Conservation (phyloP, 1,140 invertebrate species). For the Calephelis nemesis region DNA sequence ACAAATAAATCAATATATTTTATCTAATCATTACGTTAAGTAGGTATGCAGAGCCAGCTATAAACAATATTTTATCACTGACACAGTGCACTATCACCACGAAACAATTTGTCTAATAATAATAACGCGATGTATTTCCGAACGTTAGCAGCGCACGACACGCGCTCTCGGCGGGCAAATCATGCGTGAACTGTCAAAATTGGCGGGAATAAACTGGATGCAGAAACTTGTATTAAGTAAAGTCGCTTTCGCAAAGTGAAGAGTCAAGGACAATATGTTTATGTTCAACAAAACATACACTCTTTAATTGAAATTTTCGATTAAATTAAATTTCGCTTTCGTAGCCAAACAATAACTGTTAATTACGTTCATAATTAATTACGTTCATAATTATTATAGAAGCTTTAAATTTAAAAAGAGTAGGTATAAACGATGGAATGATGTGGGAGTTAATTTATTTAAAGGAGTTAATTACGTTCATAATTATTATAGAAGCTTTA, state of each 20-base stretch:
- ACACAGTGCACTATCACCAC: constrained; percentile 43
- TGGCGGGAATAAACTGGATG: constrained; percentile 38
- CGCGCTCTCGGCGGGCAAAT: constrained; percentile 32
- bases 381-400: no score
- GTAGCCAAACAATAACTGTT: no score
- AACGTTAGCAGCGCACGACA: constrained; percentile 24
- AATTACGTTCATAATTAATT: no score
- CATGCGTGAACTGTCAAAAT: constrained; percentile 50
- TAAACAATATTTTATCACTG: constrained; percentile 53
- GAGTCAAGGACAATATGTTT: neutral
- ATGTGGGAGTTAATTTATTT: no score
- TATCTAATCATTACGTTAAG: constrained; percentile 44
- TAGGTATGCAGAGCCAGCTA: constrained; percentile 32
- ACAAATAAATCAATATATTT: constrained; percentile 36
- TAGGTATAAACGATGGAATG: no score
- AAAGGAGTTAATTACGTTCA: no score
- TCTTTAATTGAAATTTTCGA: neutral
- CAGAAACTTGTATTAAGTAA: neutral
- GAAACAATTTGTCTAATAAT: constrained; percentile 31
- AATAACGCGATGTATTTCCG: constrained; percentile 23
- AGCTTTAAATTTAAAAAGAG: no score
- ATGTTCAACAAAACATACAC: neutral
- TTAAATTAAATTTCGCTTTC: no score
- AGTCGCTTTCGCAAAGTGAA: neutral
- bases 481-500: no score